Evolutionary conservation across 2,113 vertebrate species (phyloP).

Genomic region (Dasyornis broadbenti): DNA sequence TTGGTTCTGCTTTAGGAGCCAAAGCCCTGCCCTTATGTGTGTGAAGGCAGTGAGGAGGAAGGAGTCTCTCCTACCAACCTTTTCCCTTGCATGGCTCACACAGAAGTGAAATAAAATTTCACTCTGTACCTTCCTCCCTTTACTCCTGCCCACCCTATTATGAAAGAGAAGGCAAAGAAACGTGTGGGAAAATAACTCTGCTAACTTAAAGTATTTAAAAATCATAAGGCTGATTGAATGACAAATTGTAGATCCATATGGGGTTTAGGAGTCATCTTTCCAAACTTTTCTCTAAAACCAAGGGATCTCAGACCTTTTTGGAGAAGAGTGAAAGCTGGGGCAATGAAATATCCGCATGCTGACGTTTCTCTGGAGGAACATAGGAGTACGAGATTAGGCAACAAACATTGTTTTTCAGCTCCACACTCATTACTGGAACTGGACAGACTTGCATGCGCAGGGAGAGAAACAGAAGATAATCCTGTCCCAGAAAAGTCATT

Average conservation of each 20-base stretch:
- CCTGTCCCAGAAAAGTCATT: neutral
- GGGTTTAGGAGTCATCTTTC: neutral
- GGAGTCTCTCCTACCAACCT: neutral
- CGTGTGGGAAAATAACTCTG: neutral
- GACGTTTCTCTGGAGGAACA: neutral
- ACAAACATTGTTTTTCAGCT: neutral
- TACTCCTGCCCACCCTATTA: neutral
- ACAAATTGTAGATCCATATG: neutral
- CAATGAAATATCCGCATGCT: neutral
- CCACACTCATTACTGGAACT: neutral
- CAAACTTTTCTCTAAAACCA: neutral
- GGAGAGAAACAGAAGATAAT: neutral
- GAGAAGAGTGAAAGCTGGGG: neutral
- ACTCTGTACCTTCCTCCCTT: neutral
- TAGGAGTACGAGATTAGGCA: neutral
- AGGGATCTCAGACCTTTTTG: neutral
- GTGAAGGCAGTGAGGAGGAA: neutral
- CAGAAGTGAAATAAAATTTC: neutral
- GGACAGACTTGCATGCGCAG: neutral
- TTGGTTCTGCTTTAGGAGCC: neutral
- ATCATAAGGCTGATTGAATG: neutral
- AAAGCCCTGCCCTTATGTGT: neutral
- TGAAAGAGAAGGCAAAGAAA: neutral
- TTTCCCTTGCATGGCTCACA: neutral
- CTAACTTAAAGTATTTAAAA: neutral